phyloP scores from a whole-genome alignment of 2,888 invertebrate genomes.

The Drosophila nr. perissopoda region DNA sequence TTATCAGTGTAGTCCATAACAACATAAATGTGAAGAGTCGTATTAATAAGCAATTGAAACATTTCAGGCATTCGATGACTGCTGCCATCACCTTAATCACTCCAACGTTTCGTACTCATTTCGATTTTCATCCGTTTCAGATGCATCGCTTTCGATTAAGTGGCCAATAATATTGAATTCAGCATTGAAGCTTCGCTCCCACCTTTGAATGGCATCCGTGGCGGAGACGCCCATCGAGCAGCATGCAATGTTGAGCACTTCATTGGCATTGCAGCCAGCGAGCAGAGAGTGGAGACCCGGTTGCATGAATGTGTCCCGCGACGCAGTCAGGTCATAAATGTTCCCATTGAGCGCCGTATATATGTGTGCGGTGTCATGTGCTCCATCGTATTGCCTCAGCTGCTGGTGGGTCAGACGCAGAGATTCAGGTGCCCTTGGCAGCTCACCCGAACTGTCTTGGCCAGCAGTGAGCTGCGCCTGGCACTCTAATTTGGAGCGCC shows the following conservation, averaged over 20 bases:
- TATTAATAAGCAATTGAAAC: background rate
- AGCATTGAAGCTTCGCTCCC: slow-evolving; percentile 62
- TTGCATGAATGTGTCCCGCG: slow-evolving; percentile 30
- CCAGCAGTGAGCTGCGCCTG: background rate
- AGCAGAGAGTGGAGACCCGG: slow-evolving; percentile 50
- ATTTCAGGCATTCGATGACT: background rate
- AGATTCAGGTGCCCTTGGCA: background rate
- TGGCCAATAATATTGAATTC: slow-evolving; percentile 61
- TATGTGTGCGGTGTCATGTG: slow-evolving; percentile 37
- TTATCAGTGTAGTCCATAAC: background rate
- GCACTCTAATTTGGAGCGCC: background rate
- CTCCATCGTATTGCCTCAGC: slow-evolving; percentile 47
- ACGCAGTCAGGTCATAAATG: slow-evolving; percentile 63
- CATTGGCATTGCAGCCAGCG: slow-evolving; percentile 69
- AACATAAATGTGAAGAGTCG: background rate
- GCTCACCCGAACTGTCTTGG: background rate
- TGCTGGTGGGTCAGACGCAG: slow-evolving; percentile 41
- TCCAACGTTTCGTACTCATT: background rate
- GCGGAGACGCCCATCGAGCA: slow-evolving; percentile 46
- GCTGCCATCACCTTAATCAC: background rate
- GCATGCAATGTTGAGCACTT: slow-evolving; percentile 53
- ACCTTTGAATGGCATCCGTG: slow-evolving; percentile 40
- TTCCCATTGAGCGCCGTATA: slow-evolving; percentile 70
- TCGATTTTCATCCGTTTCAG: slow-evolving; percentile 9
- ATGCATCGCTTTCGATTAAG: slow-evolving; percentile 45